Evolutionary conservation across 2,797 vertebrate species (phyloP).

Genomic region (Sciaenops ocellatus): DNA sequence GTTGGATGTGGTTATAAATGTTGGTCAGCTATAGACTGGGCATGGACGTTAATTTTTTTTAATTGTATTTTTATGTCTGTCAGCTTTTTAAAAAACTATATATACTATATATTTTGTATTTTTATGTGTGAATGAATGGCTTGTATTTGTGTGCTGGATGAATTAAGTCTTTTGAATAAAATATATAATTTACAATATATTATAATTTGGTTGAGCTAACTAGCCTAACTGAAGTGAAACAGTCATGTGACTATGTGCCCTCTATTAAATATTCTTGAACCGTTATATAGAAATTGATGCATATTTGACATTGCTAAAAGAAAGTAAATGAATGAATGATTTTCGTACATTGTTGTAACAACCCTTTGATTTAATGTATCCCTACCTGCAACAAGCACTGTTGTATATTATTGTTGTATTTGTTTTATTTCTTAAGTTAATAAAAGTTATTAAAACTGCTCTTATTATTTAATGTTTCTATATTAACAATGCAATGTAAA

Average conservation of each 20-base stretch:
- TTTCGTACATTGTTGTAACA: background rate
- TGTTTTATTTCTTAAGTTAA: background rate
- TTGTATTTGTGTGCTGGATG: background rate
- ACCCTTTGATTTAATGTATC: background rate
- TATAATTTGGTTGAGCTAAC: background rate
- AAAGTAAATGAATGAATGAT: background rate
- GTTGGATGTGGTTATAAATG: background rate
- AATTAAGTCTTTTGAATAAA: constrained; percentile 1
- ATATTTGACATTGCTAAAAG: background rate
- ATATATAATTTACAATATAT: background rate
- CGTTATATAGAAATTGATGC: background rate
- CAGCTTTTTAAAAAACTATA: background rate
- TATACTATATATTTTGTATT: background rate
- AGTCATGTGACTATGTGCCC: background rate
- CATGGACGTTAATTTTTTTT: background rate
- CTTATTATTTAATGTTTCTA: background rate
- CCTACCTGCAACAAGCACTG: background rate
- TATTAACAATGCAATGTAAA: too few relatives aligned
- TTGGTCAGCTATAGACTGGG: too few relatives aligned
- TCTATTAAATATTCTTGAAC: background rate
- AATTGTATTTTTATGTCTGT: background rate
- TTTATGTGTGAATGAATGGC: background rate
- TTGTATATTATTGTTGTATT: background rate
- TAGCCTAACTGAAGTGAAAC: background rate
- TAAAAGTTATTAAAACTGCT: background rate